Percentiles rank a stretch among this genome's conserved stretches.
phyloP scores from a whole-genome alignment of 2,113 vertebrate genomes.

The Sphaerodactylus townsendi region DNA sequence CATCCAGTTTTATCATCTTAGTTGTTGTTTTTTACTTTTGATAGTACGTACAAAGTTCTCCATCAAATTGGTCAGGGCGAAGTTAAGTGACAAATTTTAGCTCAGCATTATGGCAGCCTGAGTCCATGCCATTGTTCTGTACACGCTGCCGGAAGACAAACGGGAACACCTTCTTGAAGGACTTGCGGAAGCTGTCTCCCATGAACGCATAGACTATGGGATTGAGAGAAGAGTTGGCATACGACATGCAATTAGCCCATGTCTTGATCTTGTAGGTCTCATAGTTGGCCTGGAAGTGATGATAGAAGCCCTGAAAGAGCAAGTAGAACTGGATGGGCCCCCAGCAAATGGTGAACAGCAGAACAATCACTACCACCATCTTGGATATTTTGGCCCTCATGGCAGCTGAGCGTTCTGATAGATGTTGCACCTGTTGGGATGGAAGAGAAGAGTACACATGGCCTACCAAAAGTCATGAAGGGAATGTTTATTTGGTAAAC shows the following conservation, averaged over 20 bases:
- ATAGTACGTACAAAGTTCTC: neutral
- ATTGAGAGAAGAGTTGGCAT: slow-evolving; percentile 84
- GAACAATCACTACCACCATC: slow-evolving; percentile 86
- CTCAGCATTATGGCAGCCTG: slow-evolving; percentile 81
- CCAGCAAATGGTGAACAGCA: slow-evolving; percentile 87
- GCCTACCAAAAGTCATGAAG: neutral
- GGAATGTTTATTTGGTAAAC: no score
- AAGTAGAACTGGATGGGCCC: slow-evolving; percentile 86
- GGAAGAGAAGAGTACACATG: neutral
- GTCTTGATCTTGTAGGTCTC: slow-evolving; percentile 84
- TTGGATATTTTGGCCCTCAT: slow-evolving; percentile 83
- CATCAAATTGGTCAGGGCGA: neutral
- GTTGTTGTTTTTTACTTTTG: neutral
- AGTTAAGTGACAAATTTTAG: slow-evolving; percentile 81
- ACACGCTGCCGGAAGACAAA: slow-evolving; percentile 80
- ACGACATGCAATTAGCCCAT: slow-evolving; percentile 86
- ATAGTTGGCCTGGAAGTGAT: slow-evolving; percentile 75
- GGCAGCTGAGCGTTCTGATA: slow-evolving; percentile 83
- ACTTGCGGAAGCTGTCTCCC: slow-evolving; percentile 83
- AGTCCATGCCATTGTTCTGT: slow-evolving; percentile 77
- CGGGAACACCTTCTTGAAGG: slow-evolving; percentile 81
- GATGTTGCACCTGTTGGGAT: slow-evolving; percentile 76
- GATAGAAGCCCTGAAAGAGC: slow-evolving; percentile 82
- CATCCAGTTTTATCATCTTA: neutral
- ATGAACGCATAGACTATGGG: slow-evolving; percentile 82